Percentiles rank a stretch among this genome's conserved stretches.
phyloP scores from a whole-genome alignment of 1,140 invertebrate species.

The Ceratina calcarata region DNA sequence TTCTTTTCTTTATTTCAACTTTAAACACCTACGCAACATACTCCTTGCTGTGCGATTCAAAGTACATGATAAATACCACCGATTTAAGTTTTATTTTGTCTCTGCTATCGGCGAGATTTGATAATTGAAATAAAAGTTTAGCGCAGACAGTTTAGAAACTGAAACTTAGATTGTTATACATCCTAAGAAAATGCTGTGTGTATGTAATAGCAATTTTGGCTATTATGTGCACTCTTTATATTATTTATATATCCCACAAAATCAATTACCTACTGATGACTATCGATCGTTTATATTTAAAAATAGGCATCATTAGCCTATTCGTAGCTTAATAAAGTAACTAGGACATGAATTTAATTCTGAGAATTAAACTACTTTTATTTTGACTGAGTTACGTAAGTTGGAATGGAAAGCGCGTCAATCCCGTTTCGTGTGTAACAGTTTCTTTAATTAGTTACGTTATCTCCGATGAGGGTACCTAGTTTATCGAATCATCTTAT shows the following conservation, averaged over 20 bases:
- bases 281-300: too few species aligned
- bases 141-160: too few species aligned
- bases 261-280: too few species aligned
- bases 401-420: slow-evolving; percentile 38
- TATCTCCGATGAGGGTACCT: neutral
- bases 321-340: too few species aligned
- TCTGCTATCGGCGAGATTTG: neutral
- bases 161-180: too few species aligned
- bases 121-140: too few species aligned
- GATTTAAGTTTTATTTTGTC: neutral
- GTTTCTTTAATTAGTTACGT: slow-evolving; percentile 40
- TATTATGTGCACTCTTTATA: too few species aligned
- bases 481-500: neutral
- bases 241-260: too few species aligned
- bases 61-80: neutral
- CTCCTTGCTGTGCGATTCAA: neutral
- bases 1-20: slow-evolving; percentile 16
- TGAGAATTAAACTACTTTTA: neutral
- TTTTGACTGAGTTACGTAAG: slow-evolving; percentile 13
- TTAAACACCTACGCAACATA: neutral
- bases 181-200: too few species aligned
- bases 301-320: neutral
- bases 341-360: too few species aligned
- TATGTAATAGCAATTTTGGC: too few species aligned
- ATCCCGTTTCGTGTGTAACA: slow-evolving; percentile 24